Evolutionary conservation across 2,797 vertebrate species (phyloP).

Genomic region (Betta splendens): DNA sequence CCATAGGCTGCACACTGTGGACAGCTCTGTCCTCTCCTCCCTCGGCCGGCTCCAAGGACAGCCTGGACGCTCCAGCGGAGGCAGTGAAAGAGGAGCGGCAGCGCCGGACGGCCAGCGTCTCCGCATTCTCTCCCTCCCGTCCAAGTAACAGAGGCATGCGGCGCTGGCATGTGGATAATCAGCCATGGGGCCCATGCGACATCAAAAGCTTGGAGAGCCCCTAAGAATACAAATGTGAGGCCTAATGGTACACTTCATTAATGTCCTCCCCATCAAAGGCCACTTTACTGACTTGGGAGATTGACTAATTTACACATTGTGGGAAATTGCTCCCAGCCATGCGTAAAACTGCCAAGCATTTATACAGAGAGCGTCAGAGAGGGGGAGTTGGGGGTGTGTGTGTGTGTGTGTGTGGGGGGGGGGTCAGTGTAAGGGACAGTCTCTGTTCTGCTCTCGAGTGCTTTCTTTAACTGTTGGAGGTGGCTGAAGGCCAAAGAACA

Average conservation of each 20-base stretch:
- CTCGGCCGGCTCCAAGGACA: conserved; percentile 59
- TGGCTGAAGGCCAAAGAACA: conserved; percentile 75
- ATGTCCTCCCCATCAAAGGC: conserved; percentile 91
- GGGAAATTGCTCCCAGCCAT: conserved; percentile 97
- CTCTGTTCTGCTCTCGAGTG: conserved; percentile 68
- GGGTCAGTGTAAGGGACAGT: conserved; percentile 66
- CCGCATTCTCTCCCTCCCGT: conserved; percentile 53
- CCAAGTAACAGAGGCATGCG: conserved; percentile 84
- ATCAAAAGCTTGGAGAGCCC: conserved; percentile 89
- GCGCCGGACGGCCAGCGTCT: conserved; percentile 61
- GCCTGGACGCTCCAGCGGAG: conserved; percentile 55
- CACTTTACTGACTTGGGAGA: conserved; percentile 93
- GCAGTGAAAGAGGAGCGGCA: conserved; percentile 44
- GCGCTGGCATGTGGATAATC: conserved; percentile 89
- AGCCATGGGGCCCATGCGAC: conserved; percentile 83
- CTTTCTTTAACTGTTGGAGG: conserved; percentile 74
- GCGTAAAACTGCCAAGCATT: conserved; percentile 86
- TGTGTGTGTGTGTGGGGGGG: too few relatives aligned
- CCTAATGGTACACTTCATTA: conserved; percentile 95
- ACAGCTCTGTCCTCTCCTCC: conserved; percentile 38
- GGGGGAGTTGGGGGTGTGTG: conserved; percentile 71
- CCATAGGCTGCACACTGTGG: conserved; percentile 74
- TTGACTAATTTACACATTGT: conserved; percentile 99
- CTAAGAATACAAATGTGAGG: conserved; percentile 88
- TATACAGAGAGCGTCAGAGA: conserved; percentile 81